A percentile compares a stretch with the other conserved stretches of the same genome.
These are phyloP conservation scores for Caenorhabditis becei DNA, from an alignment of 2,888 invertebrate genomes.

Conservation along the genomic window DNA sequence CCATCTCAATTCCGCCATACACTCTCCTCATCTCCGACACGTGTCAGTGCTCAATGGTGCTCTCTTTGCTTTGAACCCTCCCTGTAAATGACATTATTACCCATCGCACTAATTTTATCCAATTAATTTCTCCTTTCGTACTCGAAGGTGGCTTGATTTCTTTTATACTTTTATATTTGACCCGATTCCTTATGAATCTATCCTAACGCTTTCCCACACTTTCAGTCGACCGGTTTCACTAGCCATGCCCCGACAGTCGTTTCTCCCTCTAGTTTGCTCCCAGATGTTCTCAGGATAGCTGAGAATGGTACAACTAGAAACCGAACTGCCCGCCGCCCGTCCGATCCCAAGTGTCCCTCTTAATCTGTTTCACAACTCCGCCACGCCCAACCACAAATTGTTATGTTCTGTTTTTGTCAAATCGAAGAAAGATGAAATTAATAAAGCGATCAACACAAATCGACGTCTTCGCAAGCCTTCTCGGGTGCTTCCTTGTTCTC, in stretches of 20 bases:
- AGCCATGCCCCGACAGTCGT: constrained; percentile 14
- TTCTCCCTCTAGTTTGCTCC: constrained; percentile 32
- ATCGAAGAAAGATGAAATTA: constrained; percentile 31
- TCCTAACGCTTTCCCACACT: constrained; percentile 15
- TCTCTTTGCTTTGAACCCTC: constrained; percentile 28
- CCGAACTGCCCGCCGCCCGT: neutral
- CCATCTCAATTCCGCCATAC: neutral
- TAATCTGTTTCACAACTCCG: constrained; percentile 34
- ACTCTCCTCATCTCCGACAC: constrained; percentile 51
- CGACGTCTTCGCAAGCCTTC: constrained; percentile 59
- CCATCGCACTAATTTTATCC: constrained; percentile 35
- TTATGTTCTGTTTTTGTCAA: constrained; percentile 37
- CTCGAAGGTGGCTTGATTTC: constrained; percentile 5
- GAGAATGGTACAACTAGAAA: constrained; percentile 50
- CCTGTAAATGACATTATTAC: constrained; percentile 37
- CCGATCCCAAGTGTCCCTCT: constrained; percentile 30
- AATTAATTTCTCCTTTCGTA: constrained; percentile 6
- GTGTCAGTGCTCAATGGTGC: constrained; percentile 59
- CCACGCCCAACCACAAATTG: constrained; percentile 11
- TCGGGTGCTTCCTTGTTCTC: constrained; percentile 54
- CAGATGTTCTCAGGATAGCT: constrained; percentile 45
- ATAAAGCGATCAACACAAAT: constrained; percentile 50
- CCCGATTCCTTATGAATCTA: constrained; percentile 1
- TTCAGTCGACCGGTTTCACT: constrained; percentile 18
- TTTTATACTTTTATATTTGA: constrained; percentile 6